Percentiles rank a stretch among this genome's conserved stretches.
These are phyloP conservation scores for Diaprepes abbreviatus DNA, from an alignment of 2,888 invertebrate species.

Conservation along the genomic window DNA sequence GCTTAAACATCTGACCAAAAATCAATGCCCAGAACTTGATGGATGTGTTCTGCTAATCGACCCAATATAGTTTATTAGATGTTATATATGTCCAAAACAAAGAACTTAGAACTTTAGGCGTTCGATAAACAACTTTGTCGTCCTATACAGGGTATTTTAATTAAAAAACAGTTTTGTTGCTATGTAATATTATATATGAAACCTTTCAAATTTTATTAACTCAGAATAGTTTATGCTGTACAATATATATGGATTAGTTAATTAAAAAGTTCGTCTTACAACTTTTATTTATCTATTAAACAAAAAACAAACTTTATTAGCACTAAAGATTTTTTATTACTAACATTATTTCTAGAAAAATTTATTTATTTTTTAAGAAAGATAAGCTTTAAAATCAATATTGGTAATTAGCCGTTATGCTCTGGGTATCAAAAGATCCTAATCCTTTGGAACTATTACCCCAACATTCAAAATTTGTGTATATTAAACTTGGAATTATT, in stretches of 20 bases:
- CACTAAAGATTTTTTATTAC: too few species aligned
- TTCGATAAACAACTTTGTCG: not conserved
- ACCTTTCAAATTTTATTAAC: too few species aligned
- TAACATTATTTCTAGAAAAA: too few species aligned
- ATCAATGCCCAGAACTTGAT: slow-evolving; percentile 15
- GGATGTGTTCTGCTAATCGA: slow-evolving; percentile 8
- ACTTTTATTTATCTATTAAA: too few species aligned
- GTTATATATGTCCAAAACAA: slow-evolving; percentile 12
- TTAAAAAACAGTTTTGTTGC: not conserved
- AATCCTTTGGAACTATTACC: slow-evolving; percentile 10
- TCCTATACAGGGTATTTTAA: not conserved
- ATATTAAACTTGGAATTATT: slow-evolving; percentile 30
- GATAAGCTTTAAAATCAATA: not conserved
- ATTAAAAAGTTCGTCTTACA: too few species aligned
- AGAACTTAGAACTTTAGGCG: not conserved
- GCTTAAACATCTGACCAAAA: slow-evolving; percentile 5
- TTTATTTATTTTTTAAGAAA: too few species aligned
- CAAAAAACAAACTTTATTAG: too few species aligned
- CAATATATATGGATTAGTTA: too few species aligned
- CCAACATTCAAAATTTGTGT: slow-evolving; percentile 14
- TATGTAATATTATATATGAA: too few species aligned
- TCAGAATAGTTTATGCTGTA: too few species aligned
- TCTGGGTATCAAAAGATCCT: not conserved
- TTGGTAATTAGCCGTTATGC: not conserved
- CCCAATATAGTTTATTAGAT: slow-evolving; percentile 18